Evolutionary conservation across 2,113 vertebrate species (phyloP), one percentile per base, ranked within the genome.

Genomic region (Gopherus evgoodei): DNA sequence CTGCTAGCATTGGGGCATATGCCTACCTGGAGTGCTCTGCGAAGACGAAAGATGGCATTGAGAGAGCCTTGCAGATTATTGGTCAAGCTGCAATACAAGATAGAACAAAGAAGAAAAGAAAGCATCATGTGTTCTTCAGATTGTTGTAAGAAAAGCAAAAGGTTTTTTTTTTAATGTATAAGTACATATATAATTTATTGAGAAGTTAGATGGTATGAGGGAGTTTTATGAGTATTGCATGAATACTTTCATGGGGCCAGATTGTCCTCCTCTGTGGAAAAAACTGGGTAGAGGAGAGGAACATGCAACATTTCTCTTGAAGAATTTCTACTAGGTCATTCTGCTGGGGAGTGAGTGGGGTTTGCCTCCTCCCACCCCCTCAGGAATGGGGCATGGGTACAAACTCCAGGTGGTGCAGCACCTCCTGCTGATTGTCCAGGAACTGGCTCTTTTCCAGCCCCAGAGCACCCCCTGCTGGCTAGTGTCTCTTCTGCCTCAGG

Each of bases 1-100:
- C 88, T 95, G 91, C 88, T 89, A 95, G 82, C 19, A 54, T 3
- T 65, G 88, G 79, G 86, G 54, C 79, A 79, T 83, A 29, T 75
- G 53, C 88, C 87, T 82, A 91, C 88, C 90, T 89, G 80, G 88
- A 82, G 59, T 94, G 87, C 87, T 94, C 95, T 94, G 83, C 95
- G 59, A 86, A 93, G 94, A 91, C 54, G 81, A 93, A 93, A 88
- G 78, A 90, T 86, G 59, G 83, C 81, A 57, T 84, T 76, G 91
- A 85, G n/a, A 75, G 59, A 84, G 76, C 49, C 52, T 72, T 94
- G 90, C 16, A 90, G 54, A 69, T 91, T 54, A 97, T 95, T 94
- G 84, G 81, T 54, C 88, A 86, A 5, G 84, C 83, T 76, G 84
- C 52, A 84, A 90, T 93, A 79, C 42, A 31, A 86, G 17, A 54